These are phyloP conservation scores for Notoglanidium macrostoma DNA, from an alignment of 2,797 vertebrate genomes.

Conservation along the genomic window DNA sequence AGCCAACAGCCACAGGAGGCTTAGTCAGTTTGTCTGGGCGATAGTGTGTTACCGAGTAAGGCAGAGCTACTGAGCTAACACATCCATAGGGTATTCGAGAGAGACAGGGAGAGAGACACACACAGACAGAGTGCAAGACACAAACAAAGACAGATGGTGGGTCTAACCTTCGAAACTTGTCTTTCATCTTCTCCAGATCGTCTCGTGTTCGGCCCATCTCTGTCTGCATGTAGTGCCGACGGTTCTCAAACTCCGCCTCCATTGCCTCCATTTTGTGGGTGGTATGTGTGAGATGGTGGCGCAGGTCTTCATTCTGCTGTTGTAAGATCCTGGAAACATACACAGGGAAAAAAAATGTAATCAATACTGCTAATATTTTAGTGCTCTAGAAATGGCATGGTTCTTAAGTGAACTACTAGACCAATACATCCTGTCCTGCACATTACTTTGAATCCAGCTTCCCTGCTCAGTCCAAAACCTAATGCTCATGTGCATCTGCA, in stretches of 20 bases:
- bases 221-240: conserved; percentile 90
- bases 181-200: conserved; percentile 96
- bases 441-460: neutral
- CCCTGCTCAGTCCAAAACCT: neutral
- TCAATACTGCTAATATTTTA: conserved; percentile 28
- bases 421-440: neutral
- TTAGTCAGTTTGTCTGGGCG: conserved; percentile 23
- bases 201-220: conserved; percentile 90
- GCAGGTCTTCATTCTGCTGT: conserved; percentile 96
- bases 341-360: neutral
- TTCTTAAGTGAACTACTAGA: neutral
- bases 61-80: neutral
- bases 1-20: conserved; percentile 5
- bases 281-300: conserved; percentile 83
- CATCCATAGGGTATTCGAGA: neutral
- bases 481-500: neutral
- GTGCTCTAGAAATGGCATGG: neutral
- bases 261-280: conserved; percentile 91
- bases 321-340: conserved; percentile 74
- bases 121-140: neutral
- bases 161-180: conserved; percentile 93
- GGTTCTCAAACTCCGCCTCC: conserved; percentile 90
- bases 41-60: neutral
- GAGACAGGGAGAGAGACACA: neutral
- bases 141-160: conserved; percentile 3